Conservation (phyloP, 1,140 invertebrate genomes). For the Eubasilissa regina region DNA sequence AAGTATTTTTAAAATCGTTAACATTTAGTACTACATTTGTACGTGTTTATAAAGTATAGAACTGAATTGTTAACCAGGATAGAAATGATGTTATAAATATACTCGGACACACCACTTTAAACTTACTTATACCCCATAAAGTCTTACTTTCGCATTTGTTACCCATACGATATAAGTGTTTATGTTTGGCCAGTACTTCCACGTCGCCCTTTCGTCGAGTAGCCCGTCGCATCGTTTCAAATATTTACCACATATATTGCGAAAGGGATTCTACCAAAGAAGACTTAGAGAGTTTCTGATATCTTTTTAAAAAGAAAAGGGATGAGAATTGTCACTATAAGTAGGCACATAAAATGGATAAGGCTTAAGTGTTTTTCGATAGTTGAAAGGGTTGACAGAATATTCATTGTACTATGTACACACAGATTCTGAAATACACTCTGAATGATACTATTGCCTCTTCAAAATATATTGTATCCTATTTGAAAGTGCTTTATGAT, state of each 20-base stretch:
- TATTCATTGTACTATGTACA: neutral
- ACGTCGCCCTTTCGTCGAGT: neutral
- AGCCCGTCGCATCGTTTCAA: constrained; percentile 12
- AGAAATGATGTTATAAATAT: too few relatives aligned
- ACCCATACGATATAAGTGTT: neutral
- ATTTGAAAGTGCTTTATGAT: too few relatives aligned
- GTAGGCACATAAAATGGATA: constrained; percentile 14
- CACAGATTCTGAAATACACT: too few relatives aligned
- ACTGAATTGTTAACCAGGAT: too few relatives aligned
- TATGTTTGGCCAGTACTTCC: constrained; percentile 13
- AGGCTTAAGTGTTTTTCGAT: constrained; percentile 21
- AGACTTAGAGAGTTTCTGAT: constrained; percentile 6
- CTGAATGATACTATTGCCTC: too few relatives aligned
- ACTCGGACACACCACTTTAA: constrained; percentile 1
- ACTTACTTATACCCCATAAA: neutral
- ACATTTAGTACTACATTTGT: too few relatives aligned
- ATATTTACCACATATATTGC: constrained; percentile 21
- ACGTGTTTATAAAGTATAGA: too few relatives aligned
- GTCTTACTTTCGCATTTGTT: neutral
- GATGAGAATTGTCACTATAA: neutral
- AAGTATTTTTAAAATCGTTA: too few relatives aligned
- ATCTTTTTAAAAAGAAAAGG: constrained; percentile 3
- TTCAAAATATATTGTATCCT: too few relatives aligned
- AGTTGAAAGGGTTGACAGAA: constrained; percentile 21
- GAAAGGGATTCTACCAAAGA: neutral